Percentiles rank a stretch among this genome's conserved stretches.
Conservation (phyloP, 1,140 invertebrate species). For the Capitella teleta region DNA sequence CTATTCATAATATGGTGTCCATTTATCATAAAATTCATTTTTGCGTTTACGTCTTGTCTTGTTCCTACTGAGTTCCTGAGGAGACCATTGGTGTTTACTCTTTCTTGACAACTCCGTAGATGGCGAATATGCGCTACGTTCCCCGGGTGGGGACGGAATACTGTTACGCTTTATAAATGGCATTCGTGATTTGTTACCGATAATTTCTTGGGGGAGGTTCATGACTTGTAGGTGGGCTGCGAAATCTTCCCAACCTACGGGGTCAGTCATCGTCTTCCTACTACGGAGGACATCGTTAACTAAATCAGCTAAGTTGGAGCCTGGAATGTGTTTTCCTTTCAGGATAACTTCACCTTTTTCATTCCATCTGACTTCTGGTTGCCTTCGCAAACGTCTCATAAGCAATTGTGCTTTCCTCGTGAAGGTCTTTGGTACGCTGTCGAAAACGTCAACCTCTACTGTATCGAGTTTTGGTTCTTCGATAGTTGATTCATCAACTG, state of each 20-base stretch:
- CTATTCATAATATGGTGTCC: not conserved
- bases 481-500: too few relatives aligned
- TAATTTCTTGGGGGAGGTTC: not conserved
- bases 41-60: too few relatives aligned
- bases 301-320: not conserved
- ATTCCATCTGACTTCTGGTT: not conserved
- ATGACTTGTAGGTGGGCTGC: not conserved
- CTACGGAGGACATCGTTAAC: not conserved
- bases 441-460: too few relatives aligned
- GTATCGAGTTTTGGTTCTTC: too few relatives aligned
- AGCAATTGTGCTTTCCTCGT: too few relatives aligned
- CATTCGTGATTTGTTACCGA: not conserved
- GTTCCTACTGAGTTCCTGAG: too few relatives aligned
- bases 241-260: not conserved
- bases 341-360: not conserved
- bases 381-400: not conserved
- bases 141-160: not conserved
- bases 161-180: not conserved
- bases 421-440: too few relatives aligned
- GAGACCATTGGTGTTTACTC: too few relatives aligned
- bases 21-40: too few relatives aligned
- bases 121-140: not conserved
- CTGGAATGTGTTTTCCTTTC: not conserved
- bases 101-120: not conserved
- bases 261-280: not conserved